These are phyloP conservation scores for Leptodirus hochenwartii DNA, from an alignment of 2,888 invertebrate genomes.

Conservation along the genomic window DNA sequence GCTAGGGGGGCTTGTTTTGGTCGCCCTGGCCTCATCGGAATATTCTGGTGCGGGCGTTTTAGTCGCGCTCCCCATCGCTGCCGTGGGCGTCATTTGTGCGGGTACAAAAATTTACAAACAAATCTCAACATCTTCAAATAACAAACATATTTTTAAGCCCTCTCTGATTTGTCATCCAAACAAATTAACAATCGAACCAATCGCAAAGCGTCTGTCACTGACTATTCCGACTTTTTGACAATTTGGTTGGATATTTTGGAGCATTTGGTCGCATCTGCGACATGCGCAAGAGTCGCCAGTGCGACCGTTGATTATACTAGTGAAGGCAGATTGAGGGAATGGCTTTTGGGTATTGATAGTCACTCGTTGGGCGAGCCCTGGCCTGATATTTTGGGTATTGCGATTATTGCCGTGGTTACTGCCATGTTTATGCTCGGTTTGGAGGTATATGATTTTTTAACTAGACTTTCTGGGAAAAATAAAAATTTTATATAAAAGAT, in stretches of 20 bases:
- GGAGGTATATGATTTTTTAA: slow-evolving; percentile 30
- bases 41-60: slow-evolving; percentile 37
- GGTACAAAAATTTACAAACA: slow-evolving; percentile 29
- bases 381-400: slow-evolving; percentile 43
- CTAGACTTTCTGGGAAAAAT: too few species aligned
- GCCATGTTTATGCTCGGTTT: slow-evolving; percentile 44
- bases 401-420: slow-evolving; percentile 39
- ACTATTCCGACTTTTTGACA: slow-evolving; percentile 32
- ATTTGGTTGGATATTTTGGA: slow-evolving; percentile 41
- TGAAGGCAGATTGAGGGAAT: slow-evolving; percentile 36
- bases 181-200: neutral
- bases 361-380: slow-evolving; percentile 40
- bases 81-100: slow-evolving; percentile 30
- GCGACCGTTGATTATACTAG: slow-evolving; percentile 44
- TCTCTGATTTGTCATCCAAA: neutral
- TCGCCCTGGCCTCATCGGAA: slow-evolving; percentile 39
- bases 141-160: too few species aligned
- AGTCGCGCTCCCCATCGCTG: slow-evolving; percentile 33
- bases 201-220: neutral
- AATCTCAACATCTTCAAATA: neutral
- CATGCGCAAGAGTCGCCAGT: slow-evolving; percentile 40
- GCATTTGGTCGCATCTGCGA: slow-evolving; percentile 38
- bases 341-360: slow-evolving; percentile 39
- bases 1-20: slow-evolving; percentile 36
- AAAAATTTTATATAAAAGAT: neutral